phyloP scores from a whole-genome alignment of 1,140 invertebrate genomes.

The Drosophila miranda region DNA sequence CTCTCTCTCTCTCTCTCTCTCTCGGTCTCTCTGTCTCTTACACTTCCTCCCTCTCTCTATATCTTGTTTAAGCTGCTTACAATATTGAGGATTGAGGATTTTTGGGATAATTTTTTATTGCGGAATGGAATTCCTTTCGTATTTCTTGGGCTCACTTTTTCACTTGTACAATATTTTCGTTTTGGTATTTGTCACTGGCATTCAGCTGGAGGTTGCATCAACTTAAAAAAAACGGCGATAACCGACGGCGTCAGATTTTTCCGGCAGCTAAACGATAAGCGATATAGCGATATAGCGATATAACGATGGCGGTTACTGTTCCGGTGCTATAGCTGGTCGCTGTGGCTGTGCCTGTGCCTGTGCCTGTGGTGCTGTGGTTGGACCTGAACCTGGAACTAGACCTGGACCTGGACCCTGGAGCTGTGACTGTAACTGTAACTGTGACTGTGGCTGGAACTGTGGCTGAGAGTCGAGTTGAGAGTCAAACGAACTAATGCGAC shows the following conservation, averaged over 20 bases:
- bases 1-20: neutral
- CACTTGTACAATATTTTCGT: slow-evolving; percentile 13
- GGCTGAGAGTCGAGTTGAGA: slow-evolving; percentile 51
- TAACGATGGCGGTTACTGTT: too few relatives aligned
- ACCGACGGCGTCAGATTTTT: slow-evolving; percentile 14
- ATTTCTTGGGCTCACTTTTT: slow-evolving; percentile 9
- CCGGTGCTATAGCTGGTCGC: too few relatives aligned
- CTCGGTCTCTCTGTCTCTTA: neutral
- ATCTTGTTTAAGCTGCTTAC: slow-evolving; percentile 24
- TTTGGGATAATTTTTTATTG: slow-evolving; percentile 15
- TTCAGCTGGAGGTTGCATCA: slow-evolving; percentile 14
- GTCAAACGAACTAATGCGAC: slow-evolving; percentile 75
- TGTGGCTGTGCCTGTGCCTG: neutral
- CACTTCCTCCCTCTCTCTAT: neutral
- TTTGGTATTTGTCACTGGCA: slow-evolving; percentile 30
- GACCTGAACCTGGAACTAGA: neutral
- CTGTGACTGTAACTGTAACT: slow-evolving; percentile 13
- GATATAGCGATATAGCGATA: too few relatives aligned
- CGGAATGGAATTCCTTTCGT: slow-evolving; percentile 5
- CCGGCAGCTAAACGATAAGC: too few relatives aligned
- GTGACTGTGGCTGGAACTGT: neutral
- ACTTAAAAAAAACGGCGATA: slow-evolving; percentile 44
- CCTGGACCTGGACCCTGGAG: slow-evolving; percentile 2
- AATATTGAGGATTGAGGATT: slow-evolving; percentile 20
- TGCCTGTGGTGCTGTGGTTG: neutral